Base-by-base conservation (phyloP, 2,113 vertebrate genomes). In the Abramis brama region DNA sequence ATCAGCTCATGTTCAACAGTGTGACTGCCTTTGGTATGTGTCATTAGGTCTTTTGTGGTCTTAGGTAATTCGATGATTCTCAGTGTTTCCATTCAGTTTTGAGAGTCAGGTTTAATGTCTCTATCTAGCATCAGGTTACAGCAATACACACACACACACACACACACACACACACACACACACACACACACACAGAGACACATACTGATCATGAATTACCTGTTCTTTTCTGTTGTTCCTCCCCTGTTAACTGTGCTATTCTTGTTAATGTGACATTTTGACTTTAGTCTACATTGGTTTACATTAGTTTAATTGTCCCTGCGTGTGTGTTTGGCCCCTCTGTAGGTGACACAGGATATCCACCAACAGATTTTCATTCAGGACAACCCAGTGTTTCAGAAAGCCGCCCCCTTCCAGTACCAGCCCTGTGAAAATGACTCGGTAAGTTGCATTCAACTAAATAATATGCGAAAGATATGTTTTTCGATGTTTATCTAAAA, bases 311-410 rank as follows among this genome's bases (percentile, higher is more conserved):
- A 3, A 78, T 15, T 66, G 30, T 68, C 21, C 74, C 19, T 82
- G 33, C 33, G 25, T 83, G 57, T 55, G 23, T 19, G 21, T 77
- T 6, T 57, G 75, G 71, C 17, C 57, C 5, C 9, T 17, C 7
- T 43, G 21, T 89, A 99, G 98, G 95, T 97, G 78, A 93, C 96
- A 85, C 94, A 96, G 88, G 97, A 99, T 87, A 96, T 96, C 91
- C 97, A 97, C 85, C 97, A 97, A 30, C 96, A 97, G 92, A 93
- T 97, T 85, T 99, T 98, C 80, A 36, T 98, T 6, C 96, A 97
- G 93, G 97, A 97, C 89, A 97, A 97, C 91, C 79, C 94, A 0
- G 90, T 94, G 30, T 97, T 99, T 89, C 97, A 96, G 91, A 95
- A 94, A 89, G 95, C 95, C 0, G 91, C 94, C 8, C 94, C 95